Evolutionary conservation across 2,113 vertebrate species (phyloP).

Genomic region (Orientallactaga bullata): DNA sequence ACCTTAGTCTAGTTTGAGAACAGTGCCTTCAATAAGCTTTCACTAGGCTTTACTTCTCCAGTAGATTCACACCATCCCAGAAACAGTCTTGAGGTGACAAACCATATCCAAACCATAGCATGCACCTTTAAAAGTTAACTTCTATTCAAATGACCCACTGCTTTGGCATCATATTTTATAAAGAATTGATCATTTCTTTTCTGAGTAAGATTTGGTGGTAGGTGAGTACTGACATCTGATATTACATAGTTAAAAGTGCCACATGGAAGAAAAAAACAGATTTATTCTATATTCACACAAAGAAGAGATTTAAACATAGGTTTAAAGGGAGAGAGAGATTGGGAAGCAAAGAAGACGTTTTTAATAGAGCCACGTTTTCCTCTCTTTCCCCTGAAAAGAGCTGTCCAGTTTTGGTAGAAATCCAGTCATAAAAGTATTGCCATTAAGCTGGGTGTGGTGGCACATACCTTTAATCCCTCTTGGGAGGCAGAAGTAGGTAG

Average conservation of each 20-base stretch:
- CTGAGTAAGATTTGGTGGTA: neutral
- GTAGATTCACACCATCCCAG: too few relatives aligned
- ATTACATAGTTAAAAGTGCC: neutral
- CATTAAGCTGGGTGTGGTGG: too few relatives aligned
- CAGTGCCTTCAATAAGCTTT: neutral
- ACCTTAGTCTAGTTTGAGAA: neutral
- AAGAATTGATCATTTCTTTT: neutral
- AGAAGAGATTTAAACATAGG: slow-evolving; percentile 3
- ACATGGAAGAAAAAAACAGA: slow-evolving; percentile 37
- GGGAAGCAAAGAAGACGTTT: neutral
- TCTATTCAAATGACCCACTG: neutral
- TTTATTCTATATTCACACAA: slow-evolving; percentile 25
- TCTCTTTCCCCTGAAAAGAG: neutral
- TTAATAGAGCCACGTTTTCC: neutral
- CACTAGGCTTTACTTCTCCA: neutral
- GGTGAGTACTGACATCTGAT: neutral
- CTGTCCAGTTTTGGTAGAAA: neutral
- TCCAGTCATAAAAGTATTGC: neutral
- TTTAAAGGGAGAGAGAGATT: neutral
- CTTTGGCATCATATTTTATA: neutral
- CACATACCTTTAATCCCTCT: too few relatives aligned
- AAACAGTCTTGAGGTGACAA: neutral
- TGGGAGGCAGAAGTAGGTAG: too few relatives aligned
- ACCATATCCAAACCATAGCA: neutral
- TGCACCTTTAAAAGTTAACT: slow-evolving; percentile 11